Base-by-base conservation (phyloP, 2,888 invertebrate genomes). In the Pyrochroa serraticornis region DNA sequence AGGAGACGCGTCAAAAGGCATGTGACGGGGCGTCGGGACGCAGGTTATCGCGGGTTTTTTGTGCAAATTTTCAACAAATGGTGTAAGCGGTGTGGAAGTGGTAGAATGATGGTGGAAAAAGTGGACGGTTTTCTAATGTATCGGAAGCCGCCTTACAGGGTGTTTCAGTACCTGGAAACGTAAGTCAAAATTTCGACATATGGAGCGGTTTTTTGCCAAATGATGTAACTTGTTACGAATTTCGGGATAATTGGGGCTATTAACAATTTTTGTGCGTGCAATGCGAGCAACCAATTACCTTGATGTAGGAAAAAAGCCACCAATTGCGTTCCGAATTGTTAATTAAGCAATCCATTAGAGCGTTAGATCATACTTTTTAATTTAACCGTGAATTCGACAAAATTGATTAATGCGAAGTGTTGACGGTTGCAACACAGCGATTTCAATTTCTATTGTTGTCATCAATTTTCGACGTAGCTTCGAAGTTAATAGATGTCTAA, bases 121-220 rank as follows among this genome's bases (percentile, higher is more conserved):
- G 89, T 89, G 76, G 90, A 90, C 79, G 89, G 89, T 74, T 89
- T 89, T 81, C 85, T 89, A 79, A 87, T 90, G 82, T 90, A 88
- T 83, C 86, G 89, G 77, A 88, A 89, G 79, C 90, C 90, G 77
- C 89, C 89, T 67, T 90, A 90, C 82, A 84, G 89, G 82, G 89
- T 89, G 77, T 90, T 90, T 83, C 90, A 90, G 83, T 91, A 90
- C 82, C 85, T 90, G 79, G 90, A 90, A 82, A 89, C 90, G 90
- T 90, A 82, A 90, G 90, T 89, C 3, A 22, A 22, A 22, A 22
- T 22, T 22, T 22, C 3, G 10, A 22, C 22, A 22, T 22, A 22
- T 22, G 22, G 22, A 22, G 22, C 3, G 22, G 22, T 22, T 22
- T 22, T 22, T 22, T n/a, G n/a, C n/a, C n/a, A n/a, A n/a, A n/a